Evolutionary conservation across 1,140 invertebrate species (phyloP), one percentile per base, ranked within the genome.

Genomic region (Aphaenogaster floridana): DNA sequence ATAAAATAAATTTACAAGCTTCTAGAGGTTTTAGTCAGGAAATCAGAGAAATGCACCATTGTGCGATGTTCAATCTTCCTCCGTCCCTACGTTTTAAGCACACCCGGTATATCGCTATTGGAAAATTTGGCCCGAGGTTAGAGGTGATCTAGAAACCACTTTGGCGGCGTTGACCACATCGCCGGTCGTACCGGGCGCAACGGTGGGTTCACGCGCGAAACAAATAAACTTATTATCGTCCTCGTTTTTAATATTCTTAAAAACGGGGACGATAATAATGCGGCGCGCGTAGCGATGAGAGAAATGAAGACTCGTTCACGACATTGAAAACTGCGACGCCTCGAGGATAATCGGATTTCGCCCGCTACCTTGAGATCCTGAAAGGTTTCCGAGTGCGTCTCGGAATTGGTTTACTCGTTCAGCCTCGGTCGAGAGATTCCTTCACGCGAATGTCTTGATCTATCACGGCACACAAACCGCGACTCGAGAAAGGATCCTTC

Each of bases 101-200:
- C 42, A 78, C 39, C 7, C 42, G 13, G 15, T 59, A n/a, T 45
- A 6, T 63, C 2, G 11, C 9, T 13, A 21, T 39, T 57, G 63
- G 48, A 54, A 68, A 69, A 69, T 17, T 42, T 68, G 34, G n/a
- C 21, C 36, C n/a, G 48, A 80, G n/a, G 50, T 68, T 64, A 64
- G 45, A 64, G 21, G 45, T 64, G 45, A 68, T 80, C 50, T 57
- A 68, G 48, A 68, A 68, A 68, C 34, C 7, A 77, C n/a, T 80
- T 52, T 66, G 34, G 11, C 45, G 13, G 13, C 17, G 42, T 39
- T 36, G 28, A 63, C 5, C 11, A 63, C 59, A 61, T 61, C 28
- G n/a, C 54, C 50, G 50, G 50, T 45, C 42, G 42, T 8, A 8
- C 8, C 42, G 3, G 42, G 8, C 42, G 17, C n/a, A n/a, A 57